phyloP scores from a whole-genome alignment of 2,797 vertebrate genomes.

The Triplophysa yarkandensis region DNA sequence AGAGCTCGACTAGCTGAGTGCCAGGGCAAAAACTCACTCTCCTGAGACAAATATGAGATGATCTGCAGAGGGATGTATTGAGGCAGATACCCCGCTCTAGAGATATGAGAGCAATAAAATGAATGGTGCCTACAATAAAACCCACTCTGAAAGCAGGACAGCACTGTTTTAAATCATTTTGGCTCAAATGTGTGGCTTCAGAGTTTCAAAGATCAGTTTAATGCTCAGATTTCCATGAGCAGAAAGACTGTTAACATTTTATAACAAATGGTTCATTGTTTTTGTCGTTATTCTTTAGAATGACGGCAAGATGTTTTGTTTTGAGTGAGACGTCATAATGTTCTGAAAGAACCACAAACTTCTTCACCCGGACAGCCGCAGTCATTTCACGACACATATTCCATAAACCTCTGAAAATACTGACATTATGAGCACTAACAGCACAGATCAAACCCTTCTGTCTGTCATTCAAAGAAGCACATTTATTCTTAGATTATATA shows the following conservation, averaged over 20 bases:
- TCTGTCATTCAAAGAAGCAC: constrained; percentile 26
- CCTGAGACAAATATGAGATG: constrained; percentile 90
- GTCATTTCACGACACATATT: constrained; percentile 42
- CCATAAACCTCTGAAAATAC: constrained; percentile 49
- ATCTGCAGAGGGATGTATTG: constrained; percentile 93
- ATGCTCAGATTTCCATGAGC: too few species aligned
- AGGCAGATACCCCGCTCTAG: constrained; percentile 93
- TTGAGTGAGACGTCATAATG: constrained; percentile 7
- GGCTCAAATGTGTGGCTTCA: too few species aligned
- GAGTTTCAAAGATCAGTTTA: too few species aligned
- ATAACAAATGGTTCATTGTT: constrained; percentile 23
- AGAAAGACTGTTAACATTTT: constrained; percentile 20
- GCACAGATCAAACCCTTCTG: constrained; percentile 44
- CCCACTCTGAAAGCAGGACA: too few species aligned
- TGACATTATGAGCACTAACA: constrained; percentile 30
- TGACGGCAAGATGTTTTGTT: constrained; percentile 27
- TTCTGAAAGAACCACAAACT: constrained; percentile 14
- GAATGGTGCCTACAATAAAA: too few species aligned
- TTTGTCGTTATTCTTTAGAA: constrained; percentile 36
- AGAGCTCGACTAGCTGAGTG: constrained; percentile 92
- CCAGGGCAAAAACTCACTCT: constrained; percentile 96
- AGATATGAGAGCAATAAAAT: not conserved
- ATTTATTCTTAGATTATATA: constrained; percentile 38
- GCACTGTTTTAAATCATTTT: too few species aligned
- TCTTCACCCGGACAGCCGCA: constrained; percentile 28